Evolutionary conservation across 1,140 invertebrate genomes (phyloP), one percentile per base, ranked within the genome.

Genomic region (Hirudo medicinalis): DNA sequence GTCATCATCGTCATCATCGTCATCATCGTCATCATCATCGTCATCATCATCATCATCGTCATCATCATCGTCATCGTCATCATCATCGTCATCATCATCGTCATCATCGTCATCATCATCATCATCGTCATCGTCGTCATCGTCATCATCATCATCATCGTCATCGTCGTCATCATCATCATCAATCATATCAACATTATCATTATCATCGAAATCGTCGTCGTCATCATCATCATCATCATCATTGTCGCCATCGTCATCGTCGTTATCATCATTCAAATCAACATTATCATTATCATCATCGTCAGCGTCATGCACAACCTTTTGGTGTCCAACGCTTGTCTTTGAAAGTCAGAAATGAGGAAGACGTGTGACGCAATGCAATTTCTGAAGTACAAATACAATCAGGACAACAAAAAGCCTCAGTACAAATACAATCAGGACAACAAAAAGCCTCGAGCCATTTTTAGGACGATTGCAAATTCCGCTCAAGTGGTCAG

Each of bases 71-170:
- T 8, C 32, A 29, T n/a, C 55, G n/a, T 19, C 72, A 69, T 43
- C 43, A 63, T 36, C 53, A n/a, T 22, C 55, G 19, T 60, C 66
- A 63, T 17, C 36, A 29, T 54, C 68, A 36, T 49, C 63, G 53
- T 27, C 22, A 43, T 68, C 49, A 29, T 67, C 72, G 72, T 74
- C 72, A 72, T 73, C 49, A 29, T 67, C 72, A 72, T 74, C 43
- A 9, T 49, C 15, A 8, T 63, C n/a, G 29, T 60, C 54, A 19
- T 36, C 22, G 67, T 4, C 32, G 27, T n/a, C 55, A n/a, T 25
- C 72, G 17, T 72, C 9, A 40, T 60, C 54, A 72, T 8, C 32
- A 29, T n/a, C 36, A 27, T 25, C 72, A 69, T 43, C 43, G 54
- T 36, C 53, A n/a, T 22, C 55, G 19, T 68, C 66, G 69, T 17